Percentiles rank a stretch among this genome's conserved stretches.
Conservation (phyloP, 2,113 vertebrate genomes). For the Sceloporus undulatus region DNA sequence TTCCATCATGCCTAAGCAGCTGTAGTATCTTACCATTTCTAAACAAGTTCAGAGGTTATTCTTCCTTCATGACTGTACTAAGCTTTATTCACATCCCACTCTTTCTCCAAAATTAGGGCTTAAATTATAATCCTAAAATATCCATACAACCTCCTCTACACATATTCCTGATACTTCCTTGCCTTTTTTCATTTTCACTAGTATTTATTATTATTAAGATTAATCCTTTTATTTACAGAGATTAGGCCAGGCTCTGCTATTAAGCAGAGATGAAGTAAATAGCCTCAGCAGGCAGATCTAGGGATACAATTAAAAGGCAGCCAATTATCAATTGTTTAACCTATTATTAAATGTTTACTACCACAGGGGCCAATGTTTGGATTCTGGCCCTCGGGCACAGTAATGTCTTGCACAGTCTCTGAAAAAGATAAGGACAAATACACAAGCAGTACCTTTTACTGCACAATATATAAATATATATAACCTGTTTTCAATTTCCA, state of each 20-base stretch:
- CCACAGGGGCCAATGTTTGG: neutral
- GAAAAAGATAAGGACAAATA: neutral
- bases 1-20: neutral
- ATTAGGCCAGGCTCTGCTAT: neutral
- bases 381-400: neutral
- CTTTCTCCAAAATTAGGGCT: too few relatives aligned
- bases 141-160: neutral
- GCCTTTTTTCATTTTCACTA: neutral
- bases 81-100: too few relatives aligned
- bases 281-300: neutral
- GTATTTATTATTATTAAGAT: neutral
- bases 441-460: neutral
- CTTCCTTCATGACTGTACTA: neutral
- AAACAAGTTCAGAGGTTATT: neutral
- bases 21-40: neutral
- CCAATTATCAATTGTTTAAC: neutral
- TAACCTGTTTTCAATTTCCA: neutral
- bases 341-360: neutral
- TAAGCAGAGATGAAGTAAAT: neutral
- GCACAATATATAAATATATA: neutral
- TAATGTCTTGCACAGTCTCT: neutral
- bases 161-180: neutral
- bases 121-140: neutral
- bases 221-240: neutral
- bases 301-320: neutral